Evolutionary conservation across 2,113 vertebrate genomes (phyloP).

Genomic region (Willisornis vidua): DNA sequence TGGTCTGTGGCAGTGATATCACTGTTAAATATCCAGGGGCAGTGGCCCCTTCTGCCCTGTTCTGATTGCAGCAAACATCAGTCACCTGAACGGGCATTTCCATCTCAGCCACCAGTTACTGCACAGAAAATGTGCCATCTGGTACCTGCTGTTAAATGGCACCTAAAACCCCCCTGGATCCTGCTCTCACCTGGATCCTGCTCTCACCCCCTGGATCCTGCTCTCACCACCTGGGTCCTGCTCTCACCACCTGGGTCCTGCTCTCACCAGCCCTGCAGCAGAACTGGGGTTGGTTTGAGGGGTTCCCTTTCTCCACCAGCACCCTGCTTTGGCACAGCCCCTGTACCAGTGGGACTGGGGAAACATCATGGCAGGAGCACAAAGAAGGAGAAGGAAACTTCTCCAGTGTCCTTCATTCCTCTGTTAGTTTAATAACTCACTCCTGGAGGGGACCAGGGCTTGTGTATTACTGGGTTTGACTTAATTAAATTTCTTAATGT

Average conservation of each 20-base stretch:
- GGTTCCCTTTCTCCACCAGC: not conserved
- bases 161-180: not conserved
- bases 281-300: not conserved
- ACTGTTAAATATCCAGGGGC: not conserved
- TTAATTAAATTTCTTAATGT: not conserved
- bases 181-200: no score
- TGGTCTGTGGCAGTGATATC: not conserved
- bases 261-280: not conserved
- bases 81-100: not conserved
- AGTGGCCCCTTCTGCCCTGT: not conserved
- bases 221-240: no score
- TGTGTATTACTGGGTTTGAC: not conserved
- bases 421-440: not conserved
- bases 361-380: slow-evolving; percentile 56
- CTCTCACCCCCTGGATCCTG: no score
- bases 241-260: no score
- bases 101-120: not conserved
- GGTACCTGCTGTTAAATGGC: not conserved
- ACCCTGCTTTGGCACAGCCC: not conserved
- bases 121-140: not conserved
- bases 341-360: not conserved
- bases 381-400: slow-evolving; percentile 44
- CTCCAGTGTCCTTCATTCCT: not conserved
- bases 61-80: not conserved
- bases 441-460: not conserved